Conservation (phyloP, 2,888 invertebrate genomes). For the Caenorhabditis japonica region DNA sequence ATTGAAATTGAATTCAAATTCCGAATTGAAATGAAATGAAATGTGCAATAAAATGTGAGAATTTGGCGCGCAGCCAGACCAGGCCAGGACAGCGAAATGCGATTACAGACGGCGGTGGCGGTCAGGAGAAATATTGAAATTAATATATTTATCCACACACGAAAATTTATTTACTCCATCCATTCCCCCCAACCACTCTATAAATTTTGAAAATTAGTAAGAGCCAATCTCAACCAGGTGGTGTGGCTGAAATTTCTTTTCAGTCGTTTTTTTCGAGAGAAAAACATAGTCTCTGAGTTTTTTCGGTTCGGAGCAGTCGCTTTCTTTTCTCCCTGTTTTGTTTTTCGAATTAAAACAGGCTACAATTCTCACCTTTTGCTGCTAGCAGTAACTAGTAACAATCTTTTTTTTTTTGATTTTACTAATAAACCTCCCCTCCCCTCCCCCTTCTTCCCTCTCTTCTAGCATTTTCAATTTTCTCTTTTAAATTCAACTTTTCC, state of each 20-base stretch:
- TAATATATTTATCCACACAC: slow-evolving; percentile 26
- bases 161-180: slow-evolving; percentile 16
- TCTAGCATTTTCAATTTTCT: too few species aligned
- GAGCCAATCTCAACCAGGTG: slow-evolving; percentile 7
- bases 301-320: too few species aligned
- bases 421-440: too few species aligned
- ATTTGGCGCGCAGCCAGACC: slow-evolving; percentile 36
- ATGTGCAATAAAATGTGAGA: background rate
- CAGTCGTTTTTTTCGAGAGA: slow-evolving; percentile 1
- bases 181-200: too few species aligned
- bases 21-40: slow-evolving; percentile 1
- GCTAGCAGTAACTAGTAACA: too few species aligned
- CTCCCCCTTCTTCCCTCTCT: too few species aligned
- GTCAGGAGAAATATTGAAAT: slow-evolving; percentile 38
- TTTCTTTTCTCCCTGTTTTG: slow-evolving; percentile 8
- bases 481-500: too few species aligned
- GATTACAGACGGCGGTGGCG: background rate
- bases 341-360: slow-evolving; percentile 12
- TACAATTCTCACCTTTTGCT: background rate
- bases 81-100: background rate
- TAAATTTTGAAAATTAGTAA: slow-evolving; percentile 36
- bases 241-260: background rate
- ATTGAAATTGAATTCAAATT: slow-evolving; percentile 21
- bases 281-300: slow-evolving; percentile 24
- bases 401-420: too few species aligned